phyloP scores from a whole-genome alignment of 2,888 invertebrate species.

The Trichopria drosophilae region DNA sequence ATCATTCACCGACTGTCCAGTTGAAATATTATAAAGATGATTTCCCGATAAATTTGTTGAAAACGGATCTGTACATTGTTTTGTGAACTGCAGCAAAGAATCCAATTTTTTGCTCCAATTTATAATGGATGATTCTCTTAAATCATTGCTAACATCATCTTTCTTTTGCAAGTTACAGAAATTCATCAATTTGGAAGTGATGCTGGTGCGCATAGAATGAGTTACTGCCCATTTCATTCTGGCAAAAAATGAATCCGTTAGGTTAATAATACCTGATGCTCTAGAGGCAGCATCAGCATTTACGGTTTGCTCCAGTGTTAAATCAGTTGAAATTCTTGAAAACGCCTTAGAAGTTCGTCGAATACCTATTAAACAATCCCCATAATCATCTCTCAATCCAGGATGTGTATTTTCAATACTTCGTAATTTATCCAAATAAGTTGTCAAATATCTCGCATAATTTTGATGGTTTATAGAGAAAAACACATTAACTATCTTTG shows the following conservation, averaged over 20 bases:
- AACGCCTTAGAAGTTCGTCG: slow-evolving; percentile 19
- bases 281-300: slow-evolving; percentile 34
- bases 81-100: slow-evolving; percentile 30
- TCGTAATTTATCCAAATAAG: background rate
- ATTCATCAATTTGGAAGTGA: slow-evolving; percentile 29
- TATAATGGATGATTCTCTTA: slow-evolving; percentile 16
- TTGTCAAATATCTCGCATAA: slow-evolving; percentile 4
- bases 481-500: background rate
- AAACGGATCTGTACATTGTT: slow-evolving; percentile 39
- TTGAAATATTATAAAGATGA: slow-evolving; percentile 39
- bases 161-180: slow-evolving; percentile 20
- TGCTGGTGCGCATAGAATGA: slow-evolving; percentile 34
- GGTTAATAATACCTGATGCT: slow-evolving; percentile 31
- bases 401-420: background rate
- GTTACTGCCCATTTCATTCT: slow-evolving; percentile 35
- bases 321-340: slow-evolving; percentile 13
- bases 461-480: slow-evolving; percentile 5
- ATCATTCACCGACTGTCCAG: slow-evolving; percentile 36
- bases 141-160: slow-evolving; percentile 36
- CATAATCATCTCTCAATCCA: slow-evolving; percentile 14
- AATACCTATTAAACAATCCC: slow-evolving; percentile 13
- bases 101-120: slow-evolving; percentile 35
- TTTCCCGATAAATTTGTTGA: slow-evolving; percentile 31
- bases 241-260: slow-evolving; percentile 32
- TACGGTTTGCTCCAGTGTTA: slow-evolving; percentile 1